Evolutionary conservation across 2,113 vertebrate genomes (phyloP), one percentile per base, ranked within the genome.

Genomic region (Anoura caudifer): DNA sequence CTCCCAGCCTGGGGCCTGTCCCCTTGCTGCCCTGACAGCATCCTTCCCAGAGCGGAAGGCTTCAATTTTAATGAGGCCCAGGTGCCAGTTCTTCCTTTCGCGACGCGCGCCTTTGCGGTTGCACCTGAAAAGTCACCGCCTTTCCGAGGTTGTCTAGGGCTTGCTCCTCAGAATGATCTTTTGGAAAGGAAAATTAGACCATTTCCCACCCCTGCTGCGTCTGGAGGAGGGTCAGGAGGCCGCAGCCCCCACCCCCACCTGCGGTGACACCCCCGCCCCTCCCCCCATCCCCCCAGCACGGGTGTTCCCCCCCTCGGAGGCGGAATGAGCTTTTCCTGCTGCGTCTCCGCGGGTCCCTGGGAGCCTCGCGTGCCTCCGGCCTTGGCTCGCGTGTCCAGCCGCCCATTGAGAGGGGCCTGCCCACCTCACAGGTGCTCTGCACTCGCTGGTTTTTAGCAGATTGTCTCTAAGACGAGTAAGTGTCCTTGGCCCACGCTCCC

Each of bases 171-270:
- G 72, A 36, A 67, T 4, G n/a, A 52, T 82, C 45, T 47, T n/a
- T 63, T 47, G 28, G n/a, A 87, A 52, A 75, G 50, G 24, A 6
- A 20, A 90, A 20, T 50, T 28, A 31, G 52, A 43, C 4, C 3
- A 9, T 28, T 13, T 7, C 36, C 47, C 63, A 10, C 54, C 24
- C 38, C 38, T 76, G 15, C 52, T 84, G 59, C 26, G 24, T 28
- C 24, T 12, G 2, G 17, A 7, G n/a, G 17, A 41, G 47, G 41
- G 3, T 5, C 31, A 9, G 33, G 45, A 15, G 5, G 5, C 33
- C 19, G 2, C 1, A 4, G 2, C 0, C 24, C 9, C 33, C 2
- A 15, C 38, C 52, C 36, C 43, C 33, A 5, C 63, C 24, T 56
- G 61, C 19, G 36, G 69, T 7, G 43, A 38, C 19, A 28, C 4